Conservation (phyloP, 2,888 invertebrate species). For the Stomorhina lunata region DNA sequence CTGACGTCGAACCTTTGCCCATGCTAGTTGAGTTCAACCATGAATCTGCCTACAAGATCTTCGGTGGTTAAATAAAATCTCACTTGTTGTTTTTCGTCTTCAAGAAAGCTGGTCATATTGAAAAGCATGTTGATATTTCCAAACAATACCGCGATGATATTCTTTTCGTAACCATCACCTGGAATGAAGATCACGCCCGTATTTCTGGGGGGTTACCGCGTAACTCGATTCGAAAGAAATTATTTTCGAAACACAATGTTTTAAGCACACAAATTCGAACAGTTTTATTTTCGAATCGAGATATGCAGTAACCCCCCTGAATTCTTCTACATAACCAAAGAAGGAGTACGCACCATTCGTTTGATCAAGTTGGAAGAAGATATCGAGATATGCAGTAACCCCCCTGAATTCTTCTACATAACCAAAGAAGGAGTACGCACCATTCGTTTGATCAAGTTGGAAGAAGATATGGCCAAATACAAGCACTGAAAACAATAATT, state of each 20-base stretch:
- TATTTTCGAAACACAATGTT: no score
- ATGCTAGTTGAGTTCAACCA: slow-evolving; percentile 97
- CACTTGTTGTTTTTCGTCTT: slow-evolving; percentile 97
- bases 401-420: slow-evolving; percentile 99
- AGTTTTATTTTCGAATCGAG: no score
- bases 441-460: slow-evolving; percentile 94
- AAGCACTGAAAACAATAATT: slow-evolving; percentile 86
- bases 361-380: slow-evolving; percentile 97
- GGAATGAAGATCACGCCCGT: slow-evolving; percentile 96
- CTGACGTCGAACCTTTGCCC: slow-evolving; percentile 91
- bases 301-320: no score
- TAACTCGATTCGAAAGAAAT: no score
- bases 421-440: slow-evolving; percentile 95
- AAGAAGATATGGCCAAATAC: slow-evolving; percentile 98
- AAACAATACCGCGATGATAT: slow-evolving; percentile 94
- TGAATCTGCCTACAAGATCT: slow-evolving; percentile 98
- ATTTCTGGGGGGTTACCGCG: no score
- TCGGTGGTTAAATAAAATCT: slow-evolving; percentile 98
- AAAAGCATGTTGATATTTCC: slow-evolving; percentile 90
- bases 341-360: slow-evolving; percentile 93
- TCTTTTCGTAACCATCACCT: slow-evolving; percentile 96
- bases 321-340: slow-evolving; percentile 98
- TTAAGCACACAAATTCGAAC: no score
- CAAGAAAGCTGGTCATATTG: slow-evolving; percentile 92
- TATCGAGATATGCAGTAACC: no score